phyloP scores from a whole-genome alignment of 2,888 invertebrate species.

The Nasonia oneida region DNA sequence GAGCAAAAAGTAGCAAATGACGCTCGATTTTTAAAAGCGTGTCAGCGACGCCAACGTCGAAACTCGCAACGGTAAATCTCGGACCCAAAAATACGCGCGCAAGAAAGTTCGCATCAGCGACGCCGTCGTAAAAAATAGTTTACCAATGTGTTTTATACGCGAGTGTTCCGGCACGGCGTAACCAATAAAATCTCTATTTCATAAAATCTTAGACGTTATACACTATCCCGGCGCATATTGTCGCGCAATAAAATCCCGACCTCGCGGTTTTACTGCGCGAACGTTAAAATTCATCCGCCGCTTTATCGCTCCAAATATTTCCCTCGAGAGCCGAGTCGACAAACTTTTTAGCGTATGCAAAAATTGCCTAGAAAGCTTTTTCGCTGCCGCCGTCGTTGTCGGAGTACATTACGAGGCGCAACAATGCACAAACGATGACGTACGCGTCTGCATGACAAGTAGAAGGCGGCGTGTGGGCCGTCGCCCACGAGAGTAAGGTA shows the following conservation, averaged over 20 bases:
- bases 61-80: neutral
- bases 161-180: neutral
- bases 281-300: neutral
- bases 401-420: neutral
- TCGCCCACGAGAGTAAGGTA: neutral
- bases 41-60: neutral
- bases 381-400: neutral
- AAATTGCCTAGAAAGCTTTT: neutral
- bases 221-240: neutral
- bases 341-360: neutral
- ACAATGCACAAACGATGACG: constrained; percentile 6
- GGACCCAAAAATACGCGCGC: neutral
- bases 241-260: neutral
- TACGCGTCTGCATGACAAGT: neutral
- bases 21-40: neutral
- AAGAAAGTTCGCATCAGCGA: neutral
- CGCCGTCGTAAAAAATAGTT: neutral
- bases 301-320: neutral
- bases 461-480: neutral
- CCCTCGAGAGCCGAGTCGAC: neutral
- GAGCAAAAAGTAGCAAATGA: neutral
- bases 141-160: neutral
- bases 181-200: neutral
- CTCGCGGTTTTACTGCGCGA: neutral
- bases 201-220: neutral